Evolutionary conservation across 2,797 vertebrate species (phyloP).

Genomic region (Sebastes variabilis): DNA sequence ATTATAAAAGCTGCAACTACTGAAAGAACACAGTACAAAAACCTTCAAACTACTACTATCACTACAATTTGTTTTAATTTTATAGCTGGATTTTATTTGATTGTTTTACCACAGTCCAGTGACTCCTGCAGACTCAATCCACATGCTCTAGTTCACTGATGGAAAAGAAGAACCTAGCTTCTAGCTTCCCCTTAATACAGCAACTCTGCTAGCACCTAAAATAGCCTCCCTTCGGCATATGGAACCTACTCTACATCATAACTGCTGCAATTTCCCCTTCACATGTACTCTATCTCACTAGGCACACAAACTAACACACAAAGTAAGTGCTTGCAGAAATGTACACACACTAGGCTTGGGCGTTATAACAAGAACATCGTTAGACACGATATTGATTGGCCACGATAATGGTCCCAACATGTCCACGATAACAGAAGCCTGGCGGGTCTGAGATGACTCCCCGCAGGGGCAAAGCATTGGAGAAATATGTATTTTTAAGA

Average conservation of each 20-base stretch:
- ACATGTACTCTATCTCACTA: neutral
- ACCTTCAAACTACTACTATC: neutral
- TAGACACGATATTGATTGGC: too few species aligned
- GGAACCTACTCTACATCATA: conserved; percentile 39
- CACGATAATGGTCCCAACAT: too few species aligned
- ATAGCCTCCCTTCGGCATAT: conserved; percentile 32
- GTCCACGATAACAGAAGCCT: too few species aligned
- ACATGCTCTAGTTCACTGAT: conserved; percentile 14
- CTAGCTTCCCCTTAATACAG: conserved; percentile 54
- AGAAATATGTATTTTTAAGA: too few species aligned
- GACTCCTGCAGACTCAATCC: neutral
- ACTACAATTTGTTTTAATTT: neutral
- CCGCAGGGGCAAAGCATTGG: too few species aligned
- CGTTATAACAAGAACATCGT: too few species aligned
- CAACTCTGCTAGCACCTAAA: conserved; percentile 15
- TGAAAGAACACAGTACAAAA: neutral
- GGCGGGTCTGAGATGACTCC: too few species aligned
- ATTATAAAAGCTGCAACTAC: neutral
- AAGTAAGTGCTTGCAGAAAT: conserved; percentile 1
- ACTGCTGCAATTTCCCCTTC: conserved; percentile 33
- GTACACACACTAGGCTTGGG: neutral
- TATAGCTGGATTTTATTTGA: neutral
- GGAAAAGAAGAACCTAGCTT: conserved; percentile 52
- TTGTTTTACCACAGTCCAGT: neutral
- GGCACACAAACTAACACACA: conserved; percentile 2